Base-by-base conservation (phyloP, 1,140 invertebrate species). In the Euglossa dilemma region DNA sequence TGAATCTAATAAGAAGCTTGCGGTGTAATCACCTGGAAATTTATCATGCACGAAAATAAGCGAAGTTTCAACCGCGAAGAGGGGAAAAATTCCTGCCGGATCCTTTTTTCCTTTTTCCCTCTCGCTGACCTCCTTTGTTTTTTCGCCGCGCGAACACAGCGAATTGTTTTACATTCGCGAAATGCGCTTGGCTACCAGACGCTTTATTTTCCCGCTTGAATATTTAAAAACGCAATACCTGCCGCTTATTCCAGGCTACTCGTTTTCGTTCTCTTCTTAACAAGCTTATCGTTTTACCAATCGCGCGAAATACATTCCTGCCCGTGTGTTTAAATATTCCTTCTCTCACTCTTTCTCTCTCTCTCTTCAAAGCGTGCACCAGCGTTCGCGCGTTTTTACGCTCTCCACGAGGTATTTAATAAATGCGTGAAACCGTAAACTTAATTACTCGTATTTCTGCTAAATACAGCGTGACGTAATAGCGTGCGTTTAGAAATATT, bases 1-100 rank as follows among this genome's bases (percentile, higher is more conserved):
- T 79, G 79, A 89, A 89, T 89, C 85, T 89, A 89, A 89, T 89
- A 89, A 89, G 88, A 89, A 89, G 87, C 87, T 87, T 89, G 88
- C 88, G 88, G 88, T 89, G 88, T 89, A 89, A 89, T 89, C 88
- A 89, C 75, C 84, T 85, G 85, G 85, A 89, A 89, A 89, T 89
- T 89, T 89, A 89, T 89, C 88, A 89, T 89, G 85, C 87, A 43
- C 88, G 67, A 89, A 89, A 89, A 89, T 89, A 89, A 89, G 64
- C 79, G 79, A 54, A 59, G 28, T 28, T 66, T 80, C 67, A 45
- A 71, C 78, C 59, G 54, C 50, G 36, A 50, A 45, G 69, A 47
- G 52, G 74, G 28, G 72, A 88, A 80, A 80, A 88, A 84, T 87
- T 63, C 75, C 83, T 59, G 52, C 14, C n/a, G 50, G 78, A 85